phyloP scores from a whole-genome alignment of 2,888 invertebrate genomes.

The Gymnosoma rotundatum region DNA sequence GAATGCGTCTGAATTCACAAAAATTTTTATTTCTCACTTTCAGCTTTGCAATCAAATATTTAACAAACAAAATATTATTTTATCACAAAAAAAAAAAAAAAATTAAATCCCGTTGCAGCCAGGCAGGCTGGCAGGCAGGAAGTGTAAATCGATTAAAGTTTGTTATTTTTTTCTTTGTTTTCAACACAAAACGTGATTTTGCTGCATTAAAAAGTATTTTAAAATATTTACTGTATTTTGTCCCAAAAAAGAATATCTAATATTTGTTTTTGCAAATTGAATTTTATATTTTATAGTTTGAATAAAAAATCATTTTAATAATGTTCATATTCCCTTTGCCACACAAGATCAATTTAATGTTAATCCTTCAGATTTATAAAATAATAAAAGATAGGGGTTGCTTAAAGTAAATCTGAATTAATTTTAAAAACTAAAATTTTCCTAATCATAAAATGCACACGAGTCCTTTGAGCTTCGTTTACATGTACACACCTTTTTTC shows the following conservation, averaged over 20 bases:
- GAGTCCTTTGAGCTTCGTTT: too few species aligned
- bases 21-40: conserved; percentile 26
- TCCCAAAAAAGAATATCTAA: neutral
- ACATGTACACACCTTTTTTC: too few species aligned
- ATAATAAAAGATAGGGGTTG: too few species aligned
- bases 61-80: neutral
- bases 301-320: too few species aligned
- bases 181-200: conserved; percentile 17
- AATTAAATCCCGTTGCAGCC: neutral
- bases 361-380: too few species aligned
- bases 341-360: too few species aligned
- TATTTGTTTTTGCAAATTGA: neutral
- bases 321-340: too few species aligned
- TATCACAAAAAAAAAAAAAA: too few species aligned
- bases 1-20: conserved; percentile 14
- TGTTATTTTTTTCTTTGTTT: neutral
- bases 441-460: too few species aligned
- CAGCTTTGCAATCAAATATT: conserved; percentile 33
- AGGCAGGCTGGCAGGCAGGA: neutral
- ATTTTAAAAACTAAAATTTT: too few species aligned
- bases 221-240: conserved; percentile 33
- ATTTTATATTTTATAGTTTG: too few species aligned
- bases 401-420: too few species aligned
- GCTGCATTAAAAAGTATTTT: conserved; percentile 20
- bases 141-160: conserved; percentile 2